Evolutionary conservation across 2,797 vertebrate genomes (phyloP), one percentile per base, ranked within the genome.

Genomic region (Falco biarmicus): DNA sequence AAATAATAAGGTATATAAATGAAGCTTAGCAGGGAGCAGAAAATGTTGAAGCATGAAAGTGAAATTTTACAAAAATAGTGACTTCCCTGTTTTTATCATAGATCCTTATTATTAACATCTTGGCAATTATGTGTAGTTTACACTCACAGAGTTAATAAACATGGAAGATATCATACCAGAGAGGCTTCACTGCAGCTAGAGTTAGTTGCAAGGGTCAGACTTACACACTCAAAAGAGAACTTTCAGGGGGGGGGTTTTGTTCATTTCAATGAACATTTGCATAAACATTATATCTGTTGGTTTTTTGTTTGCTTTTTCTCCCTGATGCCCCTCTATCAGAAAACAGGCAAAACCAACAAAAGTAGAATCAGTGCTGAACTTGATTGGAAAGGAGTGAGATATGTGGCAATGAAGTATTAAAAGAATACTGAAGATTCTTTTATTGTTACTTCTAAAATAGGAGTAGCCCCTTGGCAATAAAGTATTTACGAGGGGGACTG

Each of bases 241-340:
- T 56, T 68, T 59, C 13, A 19, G 10, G 39, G 39, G 8, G 6
- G 39, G 8, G 6, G 11, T 74, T 75, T 76, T 53, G 26, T 51
- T 85, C 0, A 17, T 80, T 64, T 79, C 25, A 83, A 6, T 83
- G 4, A 39, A 21, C 61, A 61, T 45, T 57, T 84, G 25, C 28
- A 34, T 34, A 43, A 75, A 76, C 7, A 32, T 5, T 4, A 47
- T 29, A 8, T 25, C 76, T 24, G 4, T 14, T 26, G 28, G 3
- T 2, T 19, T 31, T 50, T 45, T 65, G 9, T 32, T 28, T 37
- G 9, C 1, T 22, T 7, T 11, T 2, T 1, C 2, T 10, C 3
- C 3, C 1, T 0, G 18, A 8, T 71, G n/a, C 10, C 47, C 26
- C 7, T 59, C 16, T 48, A 2, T 29, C 5, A 48, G 65, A 64